A percentile compares a stretch with the other conserved stretches of the same genome.
These are phyloP conservation scores for Apis laboriosa DNA, from an alignment of 1,140 invertebrate genomes.

Conservation along the genomic window DNA sequence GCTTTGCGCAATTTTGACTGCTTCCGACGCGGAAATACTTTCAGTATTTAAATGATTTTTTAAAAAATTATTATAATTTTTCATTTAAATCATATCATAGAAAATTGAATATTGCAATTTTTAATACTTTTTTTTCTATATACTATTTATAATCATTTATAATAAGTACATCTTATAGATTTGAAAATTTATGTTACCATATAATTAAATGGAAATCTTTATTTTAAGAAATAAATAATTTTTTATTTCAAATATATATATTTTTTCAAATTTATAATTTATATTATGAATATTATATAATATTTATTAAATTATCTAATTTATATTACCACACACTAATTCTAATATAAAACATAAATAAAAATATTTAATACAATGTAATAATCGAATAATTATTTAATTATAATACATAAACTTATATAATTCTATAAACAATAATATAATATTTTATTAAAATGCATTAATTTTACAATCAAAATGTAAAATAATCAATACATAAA, in stretches of 20 bases:
- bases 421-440: neutral
- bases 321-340: neutral
- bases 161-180: neutral
- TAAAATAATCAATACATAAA: neutral
- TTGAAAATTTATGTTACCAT: neutral
- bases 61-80: neutral
- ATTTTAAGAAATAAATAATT: neutral
- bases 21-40: slow-evolving; percentile 33
- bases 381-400: neutral
- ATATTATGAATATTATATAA: neutral
- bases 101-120: neutral
- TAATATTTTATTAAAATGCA: neutral
- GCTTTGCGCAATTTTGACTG: slow-evolving; percentile 34
- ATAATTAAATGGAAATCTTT: neutral
- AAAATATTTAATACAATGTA: neutral
- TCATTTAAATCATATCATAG: too few relatives aligned
- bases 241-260: neutral
- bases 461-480: neutral
- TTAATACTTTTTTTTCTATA: neutral
- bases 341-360: neutral
- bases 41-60: neutral
- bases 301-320: too few relatives aligned
- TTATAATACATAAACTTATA: neutral
- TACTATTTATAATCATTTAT: neutral
- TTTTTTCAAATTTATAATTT: neutral